Evolutionary conservation across 2,797 vertebrate species (phyloP).

Genomic region (Pteronotus mesoamericanus): DNA sequence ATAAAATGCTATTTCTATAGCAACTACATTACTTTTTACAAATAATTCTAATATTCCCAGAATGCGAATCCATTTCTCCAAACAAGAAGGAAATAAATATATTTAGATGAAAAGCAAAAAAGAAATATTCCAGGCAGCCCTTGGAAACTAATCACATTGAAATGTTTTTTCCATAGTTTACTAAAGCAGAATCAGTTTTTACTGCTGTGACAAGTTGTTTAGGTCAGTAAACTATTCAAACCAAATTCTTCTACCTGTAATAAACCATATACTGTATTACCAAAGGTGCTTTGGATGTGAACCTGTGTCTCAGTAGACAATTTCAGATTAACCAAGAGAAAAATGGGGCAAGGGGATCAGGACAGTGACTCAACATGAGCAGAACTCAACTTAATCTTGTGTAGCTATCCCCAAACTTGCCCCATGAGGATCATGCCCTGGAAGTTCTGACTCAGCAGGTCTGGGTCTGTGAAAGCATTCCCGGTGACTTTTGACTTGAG

Average conservation of each 20-base stretch:
- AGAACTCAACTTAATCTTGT: background rate
- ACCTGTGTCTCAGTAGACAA: background rate
- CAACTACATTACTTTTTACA: background rate
- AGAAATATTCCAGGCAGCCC: background rate
- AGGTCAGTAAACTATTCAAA: background rate
- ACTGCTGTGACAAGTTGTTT: background rate
- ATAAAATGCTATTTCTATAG: conserved; percentile 12
- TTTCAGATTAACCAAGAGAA: background rate
- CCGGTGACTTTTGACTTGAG: background rate
- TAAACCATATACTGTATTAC: background rate
- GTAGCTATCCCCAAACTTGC: background rate
- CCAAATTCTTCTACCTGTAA: background rate
- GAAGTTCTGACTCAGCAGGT: background rate
- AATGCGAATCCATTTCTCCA: background rate
- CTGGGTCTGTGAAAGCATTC: background rate
- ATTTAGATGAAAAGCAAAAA: background rate
- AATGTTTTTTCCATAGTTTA: background rate
- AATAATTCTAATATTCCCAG: background rate
- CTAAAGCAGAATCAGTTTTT: background rate
- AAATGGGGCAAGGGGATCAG: background rate
- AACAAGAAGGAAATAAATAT: background rate
- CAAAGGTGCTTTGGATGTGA: background rate
- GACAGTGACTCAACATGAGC: background rate
- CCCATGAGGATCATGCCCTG: background rate
- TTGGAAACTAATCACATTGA: background rate